Evolutionary conservation across 2,888 invertebrate genomes (phyloP), one percentile per base, ranked within the genome.

Genomic region (Ophraella communa): DNA sequence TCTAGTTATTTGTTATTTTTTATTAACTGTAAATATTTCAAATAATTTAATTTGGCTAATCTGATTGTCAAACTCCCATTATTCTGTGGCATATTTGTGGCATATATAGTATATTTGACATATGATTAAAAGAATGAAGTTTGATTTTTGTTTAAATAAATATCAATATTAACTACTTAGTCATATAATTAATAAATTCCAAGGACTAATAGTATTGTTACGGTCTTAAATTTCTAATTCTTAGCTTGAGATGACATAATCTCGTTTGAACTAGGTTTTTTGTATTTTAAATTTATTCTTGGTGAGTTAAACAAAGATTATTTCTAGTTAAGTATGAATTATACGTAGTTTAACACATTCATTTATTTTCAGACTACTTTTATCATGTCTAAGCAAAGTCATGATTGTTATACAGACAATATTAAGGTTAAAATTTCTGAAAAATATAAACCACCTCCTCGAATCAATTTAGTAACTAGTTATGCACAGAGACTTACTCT

Each of bases 341-440:
- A 17, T 20, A 21, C 4, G 2, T 4, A 49, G 14, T 27, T 51
- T 23, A 44, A 60, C 23, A 30, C 4, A 44, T 30, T 60, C 27
- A 44, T 60, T 60, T 27, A 21, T 27, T 65, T 52, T 44, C 20
- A 56, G 61, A 52, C n/a, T 39, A 47, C 53, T 65, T 59, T 65
- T 52, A 68, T 51, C 64, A 78, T 78, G 78, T 74, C 78, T 68
- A 77, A 71, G 64, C 71, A 71, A 71, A 70, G 72, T 68, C 74
- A 77, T 65, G 71, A 71, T 52, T 72, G 88, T 78, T 90, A 87
- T 77, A 91, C 93, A 89, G 94, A 94, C 83, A 91, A 90, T 72
- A 90, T 95, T 74, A 91, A 92, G 77, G 94, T 95, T 65, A 94
- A 94, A 85, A 93, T 95, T 82, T 90, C 92, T 52, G 94, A 95